A percentile compares a stretch with the other conserved stretches of the same genome.
Conservation (phyloP, 1,140 invertebrate genomes). For the Nephila pilipes region DNA sequence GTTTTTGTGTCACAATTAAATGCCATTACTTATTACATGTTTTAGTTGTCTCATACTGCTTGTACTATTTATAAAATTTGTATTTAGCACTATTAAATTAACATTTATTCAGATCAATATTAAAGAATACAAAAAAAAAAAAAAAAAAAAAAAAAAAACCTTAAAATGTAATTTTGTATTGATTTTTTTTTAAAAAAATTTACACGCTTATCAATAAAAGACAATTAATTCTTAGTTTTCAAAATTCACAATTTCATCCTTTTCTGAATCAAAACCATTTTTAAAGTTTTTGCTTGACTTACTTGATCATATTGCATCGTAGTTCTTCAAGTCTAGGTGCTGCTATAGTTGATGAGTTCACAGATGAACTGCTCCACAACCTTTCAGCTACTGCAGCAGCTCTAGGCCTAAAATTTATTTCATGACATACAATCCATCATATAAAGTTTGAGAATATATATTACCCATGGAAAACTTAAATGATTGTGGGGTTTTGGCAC, state of each 20-base stretch:
- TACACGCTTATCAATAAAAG: not conserved
- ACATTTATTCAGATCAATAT: not conserved
- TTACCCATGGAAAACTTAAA: too few species aligned
- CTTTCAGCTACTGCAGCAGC: constrained; percentile 91
- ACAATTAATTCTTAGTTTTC: not conserved
- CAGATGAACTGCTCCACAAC: constrained; percentile 86
- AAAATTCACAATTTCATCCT: not conserved
- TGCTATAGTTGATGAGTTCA: constrained; percentile 82
- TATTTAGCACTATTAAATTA: too few species aligned
- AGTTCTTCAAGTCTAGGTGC: constrained; percentile 89
- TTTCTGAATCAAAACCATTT: not conserved
- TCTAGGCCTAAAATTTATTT: constrained; percentile 83
- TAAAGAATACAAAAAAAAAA: not conserved
- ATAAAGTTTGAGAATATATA: too few species aligned
- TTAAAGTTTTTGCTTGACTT: constrained; percentile 80
- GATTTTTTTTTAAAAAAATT: not conserved
- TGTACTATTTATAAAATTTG: too few species aligned
- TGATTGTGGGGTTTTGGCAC: too few species aligned
- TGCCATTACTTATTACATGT: too few species aligned
- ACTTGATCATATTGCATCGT: constrained; percentile 89
- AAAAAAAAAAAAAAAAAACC: not conserved
- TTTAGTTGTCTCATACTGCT: too few species aligned
- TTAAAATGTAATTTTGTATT: not conserved
- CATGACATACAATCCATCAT: too few species aligned
- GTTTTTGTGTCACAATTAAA: too few species aligned